Evolutionary conservation across 1,140 invertebrate species (phyloP), one percentile per base, ranked within the genome.

Genomic region (Oryctes rhinoceros): DNA sequence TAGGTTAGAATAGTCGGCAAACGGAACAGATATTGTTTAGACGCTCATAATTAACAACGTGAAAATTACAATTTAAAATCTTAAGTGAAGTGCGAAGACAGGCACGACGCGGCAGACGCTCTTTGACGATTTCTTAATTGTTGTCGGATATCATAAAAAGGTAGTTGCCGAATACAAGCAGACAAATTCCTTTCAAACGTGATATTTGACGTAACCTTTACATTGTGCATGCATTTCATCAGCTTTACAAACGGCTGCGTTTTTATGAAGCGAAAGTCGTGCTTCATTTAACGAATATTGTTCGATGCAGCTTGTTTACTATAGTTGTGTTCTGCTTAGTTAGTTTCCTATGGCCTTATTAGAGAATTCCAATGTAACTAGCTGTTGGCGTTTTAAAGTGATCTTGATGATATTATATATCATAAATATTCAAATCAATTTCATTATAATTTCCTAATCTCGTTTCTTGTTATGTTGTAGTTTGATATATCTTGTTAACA

Each of bases 221-320:
- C n/a, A 11, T 53, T 53, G 49, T 53, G n/a, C 3, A 53, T 48
- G n/a, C 13, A 53, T 53, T 53, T 11, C 49, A 53, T 53, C n/a
- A 53, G 5, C 15, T n/a, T 59, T 59, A 59, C 53, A n/a, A 18
- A 18, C 15, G 5, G 53, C 5, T 15, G 15, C 53, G 10, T 49
- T 59, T 59, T 59, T 18, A 59, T 3, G 15, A 18, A 4, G n/a
- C 49, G 49, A 53, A 59, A 59, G 13, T 59, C 53, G 15, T 18
- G 53, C 53, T 59, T 59, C 53, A 59, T 59, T 59, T 59, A 59
- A 59, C 53, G 18, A 59, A 59, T 18, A 59, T 59, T 59, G 18
- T 59, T 59, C 18, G 53, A 18, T 59, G 18, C 15, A n/a, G 13
- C 18, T 59, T n/a, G 1, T 59, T 59, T 59, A 18, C 6, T 18